Evolutionary conservation across 2,888 invertebrate genomes (phyloP).

Genomic region (Pterostichus madidus): DNA sequence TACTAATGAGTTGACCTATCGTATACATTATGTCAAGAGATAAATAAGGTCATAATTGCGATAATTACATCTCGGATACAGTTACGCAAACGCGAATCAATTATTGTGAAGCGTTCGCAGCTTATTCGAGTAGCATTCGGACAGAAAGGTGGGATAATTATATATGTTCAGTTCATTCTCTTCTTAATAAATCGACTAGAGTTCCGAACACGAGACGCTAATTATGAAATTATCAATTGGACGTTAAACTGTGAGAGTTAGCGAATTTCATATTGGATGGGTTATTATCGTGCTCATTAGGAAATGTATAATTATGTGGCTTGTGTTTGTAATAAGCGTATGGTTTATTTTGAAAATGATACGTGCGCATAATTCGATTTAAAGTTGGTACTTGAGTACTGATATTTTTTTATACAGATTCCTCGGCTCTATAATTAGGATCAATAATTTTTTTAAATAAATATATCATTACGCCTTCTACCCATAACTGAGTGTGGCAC

Average conservation of each 20-base stretch:
- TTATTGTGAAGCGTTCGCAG: slow-evolving; percentile 12
- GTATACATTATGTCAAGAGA: slow-evolving; percentile 23
- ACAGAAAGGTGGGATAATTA: slow-evolving; percentile 24
- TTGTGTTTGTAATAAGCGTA: no score
- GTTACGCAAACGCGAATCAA: slow-evolving; percentile 41
- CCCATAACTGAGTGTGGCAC: no score
- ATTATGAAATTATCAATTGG: slow-evolving; percentile 4
- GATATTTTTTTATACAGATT: no score
- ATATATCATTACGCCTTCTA: no score
- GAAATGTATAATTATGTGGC: no score
- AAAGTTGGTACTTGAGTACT: no score
- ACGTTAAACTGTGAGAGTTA: neutral
- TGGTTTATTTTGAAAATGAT: no score
- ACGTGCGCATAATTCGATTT: no score
- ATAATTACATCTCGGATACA: slow-evolving; percentile 33
- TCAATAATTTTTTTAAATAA: no score
- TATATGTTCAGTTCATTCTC: slow-evolving; percentile 12
- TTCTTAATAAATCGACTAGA: neutral
- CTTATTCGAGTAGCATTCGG: neutral
- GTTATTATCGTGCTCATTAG: no score
- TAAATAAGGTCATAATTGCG: slow-evolving; percentile 49
- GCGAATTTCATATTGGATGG: neutral
- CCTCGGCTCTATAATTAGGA: no score
- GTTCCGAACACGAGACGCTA: neutral
- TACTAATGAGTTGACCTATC: slow-evolving; percentile 42